Evolutionary conservation across 2,888 invertebrate species (phyloP).

Genomic region (Trimorus sp.): DNA sequence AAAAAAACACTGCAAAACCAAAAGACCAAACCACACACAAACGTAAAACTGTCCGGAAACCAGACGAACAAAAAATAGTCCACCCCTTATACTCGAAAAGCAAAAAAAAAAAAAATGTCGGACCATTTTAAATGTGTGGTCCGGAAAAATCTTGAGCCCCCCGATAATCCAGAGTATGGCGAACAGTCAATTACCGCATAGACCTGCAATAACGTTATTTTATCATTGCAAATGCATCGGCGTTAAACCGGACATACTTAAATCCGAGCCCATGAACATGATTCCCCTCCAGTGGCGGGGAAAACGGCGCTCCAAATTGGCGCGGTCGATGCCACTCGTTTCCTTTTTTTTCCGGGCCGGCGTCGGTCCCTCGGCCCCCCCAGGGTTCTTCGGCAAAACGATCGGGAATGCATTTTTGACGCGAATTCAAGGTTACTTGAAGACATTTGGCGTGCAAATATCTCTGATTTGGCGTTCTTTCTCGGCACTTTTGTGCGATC

Average conservation of each 20-base stretch:
- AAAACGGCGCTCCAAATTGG: conserved; percentile 40
- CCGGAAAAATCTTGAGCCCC: too few relatives aligned
- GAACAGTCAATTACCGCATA: conserved; percentile 13
- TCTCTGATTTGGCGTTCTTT: conserved; percentile 62
- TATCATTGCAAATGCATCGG: conserved; percentile 53
- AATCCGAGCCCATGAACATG: conserved; percentile 55
- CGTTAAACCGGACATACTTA: conserved; percentile 56
- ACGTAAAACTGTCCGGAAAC: too few relatives aligned
- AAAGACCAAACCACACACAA: too few relatives aligned
- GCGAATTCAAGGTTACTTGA: conserved; percentile 64
- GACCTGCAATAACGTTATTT: conserved; percentile 46
- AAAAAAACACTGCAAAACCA: too few relatives aligned
- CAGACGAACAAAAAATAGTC: too few relatives aligned
- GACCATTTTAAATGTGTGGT: too few relatives aligned
- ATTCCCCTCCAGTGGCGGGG: conserved; percentile 38
- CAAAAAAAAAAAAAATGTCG: too few relatives aligned
- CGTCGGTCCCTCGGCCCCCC: background rate
- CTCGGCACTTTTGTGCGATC: conserved; percentile 55
- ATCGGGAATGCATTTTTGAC: conserved; percentile 63
- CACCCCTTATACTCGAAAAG: too few relatives aligned
- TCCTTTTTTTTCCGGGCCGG: conserved; percentile 12
- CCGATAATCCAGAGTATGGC: background rate
- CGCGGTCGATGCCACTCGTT: conserved; percentile 53
- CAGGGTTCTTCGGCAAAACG: conserved; percentile 36
- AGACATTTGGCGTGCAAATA: conserved; percentile 65